These are phyloP conservation scores for Crotophaga sulcirostris DNA, from an alignment of 2,113 vertebrate species.

Conservation along the genomic window DNA sequence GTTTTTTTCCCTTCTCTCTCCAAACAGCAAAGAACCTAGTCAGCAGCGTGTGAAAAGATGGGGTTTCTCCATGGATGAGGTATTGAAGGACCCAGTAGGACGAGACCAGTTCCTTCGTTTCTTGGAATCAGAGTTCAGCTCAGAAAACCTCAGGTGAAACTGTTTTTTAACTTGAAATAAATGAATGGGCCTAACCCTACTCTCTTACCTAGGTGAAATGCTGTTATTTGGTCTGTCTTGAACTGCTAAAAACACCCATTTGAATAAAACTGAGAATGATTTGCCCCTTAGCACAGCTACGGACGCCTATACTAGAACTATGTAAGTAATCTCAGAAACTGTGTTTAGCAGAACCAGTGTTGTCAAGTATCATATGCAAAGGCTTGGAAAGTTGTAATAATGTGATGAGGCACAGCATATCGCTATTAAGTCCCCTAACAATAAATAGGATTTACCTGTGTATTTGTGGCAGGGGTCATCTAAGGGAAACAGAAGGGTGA, in stretches of 20 bases:
- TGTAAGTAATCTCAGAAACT: background rate
- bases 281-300: background rate
- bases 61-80: slow-evolving; percentile 93
- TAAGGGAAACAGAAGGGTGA: background rate
- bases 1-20: slow-evolving; percentile 29
- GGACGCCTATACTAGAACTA: background rate
- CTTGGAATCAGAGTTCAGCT: slow-evolving; percentile 97
- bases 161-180: background rate
- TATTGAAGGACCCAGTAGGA: slow-evolving; percentile 90
- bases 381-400: background rate
- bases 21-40: slow-evolving; percentile 88
- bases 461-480: background rate
- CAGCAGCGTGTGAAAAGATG: slow-evolving; percentile 94
- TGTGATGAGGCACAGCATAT: background rate
- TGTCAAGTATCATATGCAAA: background rate
- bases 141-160: slow-evolving; percentile 92
- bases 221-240: background rate
- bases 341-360: background rate
- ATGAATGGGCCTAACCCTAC: background rate
- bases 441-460: background rate
- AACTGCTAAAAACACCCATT: background rate
- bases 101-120: slow-evolving; percentile 94
- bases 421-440: background rate
- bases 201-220: background rate
- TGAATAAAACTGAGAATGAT: background rate